A percentile compares a stretch with the other conserved stretches of the same genome.
Evolutionary conservation across 2,888 invertebrate species (phyloP).

Genomic region (Agriotes lineatus): DNA sequence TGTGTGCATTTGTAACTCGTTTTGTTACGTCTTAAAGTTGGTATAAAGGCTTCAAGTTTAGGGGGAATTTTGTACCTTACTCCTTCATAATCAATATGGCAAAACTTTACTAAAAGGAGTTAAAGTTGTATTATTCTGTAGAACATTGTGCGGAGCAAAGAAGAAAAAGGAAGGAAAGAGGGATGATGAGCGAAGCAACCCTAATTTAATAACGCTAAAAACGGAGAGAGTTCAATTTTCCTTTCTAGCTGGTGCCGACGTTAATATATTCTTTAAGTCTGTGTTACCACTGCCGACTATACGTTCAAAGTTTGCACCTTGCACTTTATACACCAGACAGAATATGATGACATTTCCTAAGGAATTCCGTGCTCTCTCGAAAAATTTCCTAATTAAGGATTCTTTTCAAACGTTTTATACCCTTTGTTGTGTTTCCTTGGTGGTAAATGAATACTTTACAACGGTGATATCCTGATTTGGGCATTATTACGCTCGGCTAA

Average conservation of each 20-base stretch:
- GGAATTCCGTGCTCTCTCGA: slow-evolving; percentile 46
- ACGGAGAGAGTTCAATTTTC: slow-evolving; percentile 55
- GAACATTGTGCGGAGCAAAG: slow-evolving; percentile 41
- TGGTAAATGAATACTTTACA: slow-evolving; percentile 39
- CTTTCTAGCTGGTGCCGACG: slow-evolving; percentile 49
- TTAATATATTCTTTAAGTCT: slow-evolving; percentile 55
- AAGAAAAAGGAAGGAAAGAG: slow-evolving; percentile 47
- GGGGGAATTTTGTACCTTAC: slow-evolving; percentile 21
- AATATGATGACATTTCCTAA: slow-evolving; percentile 37
- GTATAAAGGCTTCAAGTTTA: slow-evolving; percentile 10
- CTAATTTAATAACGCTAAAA: slow-evolving; percentile 56
- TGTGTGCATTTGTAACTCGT: slow-evolving; percentile 9
- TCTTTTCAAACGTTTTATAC: slow-evolving; percentile 45
- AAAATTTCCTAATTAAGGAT: slow-evolving; percentile 51
- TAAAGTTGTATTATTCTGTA: slow-evolving; percentile 49
- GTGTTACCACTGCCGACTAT: slow-evolving; percentile 47
- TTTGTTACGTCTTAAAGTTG: slow-evolving; percentile 2
- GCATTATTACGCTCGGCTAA: slow-evolving; percentile 25
- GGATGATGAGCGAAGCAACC: slow-evolving; percentile 52
- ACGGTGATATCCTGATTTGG: slow-evolving; percentile 31
- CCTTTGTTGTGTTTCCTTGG: slow-evolving; percentile 37
- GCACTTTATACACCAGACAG: slow-evolving; percentile 43
- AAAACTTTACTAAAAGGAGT: slow-evolving; percentile 45
- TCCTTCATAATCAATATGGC: slow-evolving; percentile 46
- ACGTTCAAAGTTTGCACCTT: slow-evolving; percentile 52